phyloP scores from a whole-genome alignment of 2,797 vertebrate species.

The Gymnothorax javanicus region DNA sequence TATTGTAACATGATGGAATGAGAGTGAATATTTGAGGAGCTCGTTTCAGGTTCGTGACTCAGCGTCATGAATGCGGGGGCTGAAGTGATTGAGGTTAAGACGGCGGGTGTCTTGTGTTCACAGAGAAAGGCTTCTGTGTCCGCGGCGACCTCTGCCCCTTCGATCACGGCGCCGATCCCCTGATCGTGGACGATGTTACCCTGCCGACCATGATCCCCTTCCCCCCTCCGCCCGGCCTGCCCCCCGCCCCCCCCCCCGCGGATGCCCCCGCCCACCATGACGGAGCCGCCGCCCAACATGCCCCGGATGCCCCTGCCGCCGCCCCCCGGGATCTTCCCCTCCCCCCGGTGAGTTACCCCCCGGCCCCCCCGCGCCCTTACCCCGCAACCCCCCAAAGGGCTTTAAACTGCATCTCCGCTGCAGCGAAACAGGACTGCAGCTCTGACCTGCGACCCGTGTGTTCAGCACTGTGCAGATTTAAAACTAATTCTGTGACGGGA shows the following conservation, averaged over 20 bases:
- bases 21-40: no score
- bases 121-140: conserved; percentile 97
- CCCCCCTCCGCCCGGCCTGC: conserved; percentile 88
- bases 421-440: no score
- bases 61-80: no score
- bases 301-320: conserved; percentile 83
- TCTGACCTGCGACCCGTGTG: no score
- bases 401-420: no score
- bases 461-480: no score
- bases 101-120: conserved; percentile 37
- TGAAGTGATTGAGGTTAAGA: no score
- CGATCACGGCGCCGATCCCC: conserved; percentile 94
- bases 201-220: conserved; percentile 96
- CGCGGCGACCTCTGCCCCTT: conserved; percentile 95
- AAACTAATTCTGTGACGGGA: no score
- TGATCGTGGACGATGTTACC: conserved; percentile 95
- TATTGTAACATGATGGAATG: no score
- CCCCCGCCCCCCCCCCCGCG: conserved; percentile 75
- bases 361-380: no score
- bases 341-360: conserved; percentile 73
- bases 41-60: no score
- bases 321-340: conserved; percentile 85
- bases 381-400: no score
- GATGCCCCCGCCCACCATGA: conserved; percentile 83
- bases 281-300: conserved; percentile 80